These are phyloP conservation scores for Drosophila falleni DNA, from an alignment of 2,888 invertebrate species.

Conservation along the genomic window DNA sequence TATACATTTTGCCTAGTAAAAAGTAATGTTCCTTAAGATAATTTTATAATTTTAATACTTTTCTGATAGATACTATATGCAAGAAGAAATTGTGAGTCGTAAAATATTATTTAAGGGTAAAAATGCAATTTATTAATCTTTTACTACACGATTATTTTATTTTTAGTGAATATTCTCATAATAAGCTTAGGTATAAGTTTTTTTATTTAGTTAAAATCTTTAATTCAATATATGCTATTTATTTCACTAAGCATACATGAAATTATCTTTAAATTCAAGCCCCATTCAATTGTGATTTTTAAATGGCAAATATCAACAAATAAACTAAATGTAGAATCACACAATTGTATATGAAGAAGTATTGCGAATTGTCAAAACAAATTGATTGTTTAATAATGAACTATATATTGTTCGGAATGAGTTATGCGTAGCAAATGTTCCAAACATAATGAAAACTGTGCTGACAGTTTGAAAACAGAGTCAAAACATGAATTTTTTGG, in stretches of 20 bases:
- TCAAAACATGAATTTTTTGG: conserved; percentile 46
- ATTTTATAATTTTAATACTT: too few species aligned
- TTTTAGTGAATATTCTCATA: too few species aligned
- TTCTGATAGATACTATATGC: too few species aligned
- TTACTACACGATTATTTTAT: too few species aligned
- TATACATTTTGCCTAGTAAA: too few species aligned
- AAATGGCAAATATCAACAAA: conserved; percentile 18
- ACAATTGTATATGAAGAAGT: conserved; percentile 15
- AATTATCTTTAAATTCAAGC: neutral
- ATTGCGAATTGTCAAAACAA: conserved; percentile 65
- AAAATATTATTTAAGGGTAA: too few species aligned
- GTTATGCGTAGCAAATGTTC: conserved; percentile 64
- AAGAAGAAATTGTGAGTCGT: too few species aligned
- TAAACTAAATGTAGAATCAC: neutral
- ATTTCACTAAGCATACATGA: neutral
- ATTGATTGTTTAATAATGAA: conserved; percentile 84
- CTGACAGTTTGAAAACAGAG: conserved; percentile 51
- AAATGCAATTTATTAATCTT: too few species aligned
- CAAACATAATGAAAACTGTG: conserved; percentile 52
- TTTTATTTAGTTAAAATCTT: neutral
- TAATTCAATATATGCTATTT: neutral
- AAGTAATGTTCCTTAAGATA: too few species aligned
- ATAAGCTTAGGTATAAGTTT: too few species aligned
- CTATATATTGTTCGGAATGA: conserved; percentile 78
- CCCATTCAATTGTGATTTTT: conserved; percentile 22